These are phyloP conservation scores for Ataeniobius toweri DNA, from an alignment of 2,797 vertebrate genomes.

Conservation along the genomic window DNA sequence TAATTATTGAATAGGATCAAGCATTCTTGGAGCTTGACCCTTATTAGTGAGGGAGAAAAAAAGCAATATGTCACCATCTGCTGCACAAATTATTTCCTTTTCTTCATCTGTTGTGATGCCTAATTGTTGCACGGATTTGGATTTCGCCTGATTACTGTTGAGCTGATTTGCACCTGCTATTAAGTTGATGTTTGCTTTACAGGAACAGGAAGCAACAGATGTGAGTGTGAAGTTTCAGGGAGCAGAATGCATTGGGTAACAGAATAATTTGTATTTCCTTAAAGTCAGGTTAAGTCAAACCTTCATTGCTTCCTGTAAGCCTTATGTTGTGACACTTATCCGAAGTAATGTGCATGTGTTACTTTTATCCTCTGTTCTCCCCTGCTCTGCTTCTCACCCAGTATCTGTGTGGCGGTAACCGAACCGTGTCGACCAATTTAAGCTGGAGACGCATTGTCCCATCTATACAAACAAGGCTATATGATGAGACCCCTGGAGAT, in stretches of 20 bases:
- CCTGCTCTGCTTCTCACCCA: conserved; percentile 49
- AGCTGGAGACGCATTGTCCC: conserved; percentile 55
- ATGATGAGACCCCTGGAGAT: conserved; percentile 74
- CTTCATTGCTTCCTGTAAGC: conserved; percentile 56
- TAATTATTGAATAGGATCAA: conserved; percentile 15
- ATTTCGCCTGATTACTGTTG: conserved; percentile 10
- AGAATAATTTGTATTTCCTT: conserved; percentile 61
- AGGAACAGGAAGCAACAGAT: conserved; percentile 27
- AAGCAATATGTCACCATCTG: conserved; percentile 11
- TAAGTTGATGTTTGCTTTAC: conserved; percentile 14
- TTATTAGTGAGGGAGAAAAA: conserved; percentile 3
- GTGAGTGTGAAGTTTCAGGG: conserved; percentile 35
- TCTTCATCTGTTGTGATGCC: conserved; percentile 1
- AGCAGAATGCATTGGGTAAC: conserved; percentile 34
- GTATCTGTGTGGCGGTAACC: conserved; percentile 51
- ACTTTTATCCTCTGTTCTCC: conserved; percentile 47
- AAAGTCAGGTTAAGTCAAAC: conserved; percentile 49
- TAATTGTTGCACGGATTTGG: conserved; percentile 7
- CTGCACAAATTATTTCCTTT: conserved; percentile 6
- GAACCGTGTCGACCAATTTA: conserved; percentile 63
- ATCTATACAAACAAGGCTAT: conserved; percentile 71
- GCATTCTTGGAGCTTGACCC: conserved; percentile 1
- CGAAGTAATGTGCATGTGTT: conserved; percentile 31
- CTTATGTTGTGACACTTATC: conserved; percentile 47
- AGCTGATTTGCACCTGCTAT: conserved; percentile 27